Percentiles rank a stretch among this genome's conserved stretches.
Conservation (phyloP, 2,113 vertebrate genomes). For the Protobothrops mucrosquamatus region DNA sequence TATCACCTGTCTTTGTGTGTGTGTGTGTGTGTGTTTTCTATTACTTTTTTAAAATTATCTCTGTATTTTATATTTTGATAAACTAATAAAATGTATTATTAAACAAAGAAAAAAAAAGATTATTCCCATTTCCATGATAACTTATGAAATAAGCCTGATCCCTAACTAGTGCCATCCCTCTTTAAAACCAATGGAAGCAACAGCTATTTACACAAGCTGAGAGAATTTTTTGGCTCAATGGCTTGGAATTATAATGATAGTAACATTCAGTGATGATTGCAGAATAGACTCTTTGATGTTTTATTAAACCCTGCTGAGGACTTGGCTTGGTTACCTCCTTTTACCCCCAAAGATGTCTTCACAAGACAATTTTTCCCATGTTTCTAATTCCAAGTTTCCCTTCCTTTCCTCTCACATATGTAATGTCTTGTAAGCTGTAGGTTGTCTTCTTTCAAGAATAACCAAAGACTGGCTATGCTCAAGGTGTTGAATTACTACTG, state of each 20-base stretch:
- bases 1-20: constrained; percentile 7
- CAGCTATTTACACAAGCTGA: neutral
- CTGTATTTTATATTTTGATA: too few relatives aligned
- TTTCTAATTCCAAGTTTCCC: neutral
- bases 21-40: neutral
- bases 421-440: neutral
- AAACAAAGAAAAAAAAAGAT: neutral
- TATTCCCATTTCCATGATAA: constrained; percentile 24
- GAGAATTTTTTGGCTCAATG: constrained; percentile 1
- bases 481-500: neutral
- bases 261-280: neutral
- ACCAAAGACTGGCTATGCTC: neutral
- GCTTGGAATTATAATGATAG: constrained; percentile 15
- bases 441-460: neutral
- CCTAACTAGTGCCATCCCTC: constrained; percentile 25
- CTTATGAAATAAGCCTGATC: constrained; percentile 12
- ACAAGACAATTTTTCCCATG: neutral
- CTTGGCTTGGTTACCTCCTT: neutral
- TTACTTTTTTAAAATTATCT: too few relatives aligned
- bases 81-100: too few relatives aligned
- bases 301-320: constrained; percentile 11
- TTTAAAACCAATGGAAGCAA: constrained; percentile 38
- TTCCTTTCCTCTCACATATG: neutral
- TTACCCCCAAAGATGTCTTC: neutral
- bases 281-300: neutral